These are phyloP conservation scores for Dolichoris vasculosae DNA, from an alignment of 1,140 invertebrate genomes.

Conservation along the genomic window DNA sequence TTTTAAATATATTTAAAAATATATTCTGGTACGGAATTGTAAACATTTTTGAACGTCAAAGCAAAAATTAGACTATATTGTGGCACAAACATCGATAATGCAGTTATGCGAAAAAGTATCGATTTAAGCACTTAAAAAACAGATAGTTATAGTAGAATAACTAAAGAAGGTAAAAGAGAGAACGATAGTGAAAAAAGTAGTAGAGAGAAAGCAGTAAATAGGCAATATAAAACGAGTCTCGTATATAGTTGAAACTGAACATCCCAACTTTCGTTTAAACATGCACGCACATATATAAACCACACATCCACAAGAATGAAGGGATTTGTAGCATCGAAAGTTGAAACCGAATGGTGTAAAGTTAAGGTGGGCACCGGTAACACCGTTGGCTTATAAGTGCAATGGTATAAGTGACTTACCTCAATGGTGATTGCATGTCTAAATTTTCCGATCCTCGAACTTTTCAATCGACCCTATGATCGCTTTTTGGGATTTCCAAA, in stretches of 20 bases:
- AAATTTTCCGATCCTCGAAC: conserved; percentile 41
- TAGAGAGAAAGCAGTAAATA: not conserved
- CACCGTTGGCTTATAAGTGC: conserved; percentile 5
- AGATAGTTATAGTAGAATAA: not conserved
- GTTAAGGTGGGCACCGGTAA: not conserved
- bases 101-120: not conserved
- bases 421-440: not conserved
- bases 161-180: not conserved
- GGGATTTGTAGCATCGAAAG: conserved; percentile 22
- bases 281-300: not conserved
- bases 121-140: no score
- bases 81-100: not conserved
- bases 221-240: not conserved
- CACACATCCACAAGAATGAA: not conserved
- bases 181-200: not conserved
- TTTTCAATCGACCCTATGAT: conserved; percentile 56
- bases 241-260: not conserved
- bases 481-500: conserved; percentile 2
- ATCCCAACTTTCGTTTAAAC: not conserved
- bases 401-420: not conserved
- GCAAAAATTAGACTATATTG: not conserved
- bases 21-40: no score
- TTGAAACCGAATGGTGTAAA: not conserved
- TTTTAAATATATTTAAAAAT: no score
- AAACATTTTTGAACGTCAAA: no score